Evolutionary conservation across 2,113 vertebrate species (phyloP), one percentile per base, ranked within the genome.

Genomic region (Pogonocichla stellata): DNA sequence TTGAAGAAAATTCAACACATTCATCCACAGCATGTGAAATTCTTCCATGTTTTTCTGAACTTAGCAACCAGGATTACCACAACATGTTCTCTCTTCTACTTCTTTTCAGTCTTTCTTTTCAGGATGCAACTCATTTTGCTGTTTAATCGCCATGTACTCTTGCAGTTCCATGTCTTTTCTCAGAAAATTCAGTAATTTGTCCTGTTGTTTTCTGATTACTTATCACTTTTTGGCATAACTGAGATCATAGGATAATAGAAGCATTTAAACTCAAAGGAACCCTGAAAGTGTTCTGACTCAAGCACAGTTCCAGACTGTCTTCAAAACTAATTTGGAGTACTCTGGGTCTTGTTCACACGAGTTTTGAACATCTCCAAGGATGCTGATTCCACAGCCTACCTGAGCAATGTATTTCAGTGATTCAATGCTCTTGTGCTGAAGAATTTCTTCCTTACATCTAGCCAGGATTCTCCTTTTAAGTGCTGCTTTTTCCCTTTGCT

Each of bases 361-460:
- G 25, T 85, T 88, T 43, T 62, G 17, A 79, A 58, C 19, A 24
- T 11, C n/a, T 54, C 38, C 31, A 70, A 61, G 36, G 12, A 47
- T 43, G 17, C 19, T 0, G 0, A 19, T 73, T 65, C n/a, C 19
- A 81, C 24, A 78, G 0, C 14, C 14, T 70, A 5, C 12, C 19
- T 1, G 0, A 29, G 33, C 3, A 34, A 82, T 1, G 0, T 45
- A 38, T 90, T 84, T 48, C 54, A 77, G 13, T 23, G 19, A 33
- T 34, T 69, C 28, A 64, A 29, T 51, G 7, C 11, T 45, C 28
- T 62, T 14, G 8, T 24, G 25, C 6, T 43, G 26, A 88, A 79
- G 14, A 88, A 17, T 70, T 29, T 82, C 15, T 86, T 75, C 14
- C 40, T 80, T 74, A 53, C 5, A 26, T 38, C 5, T n/a, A 11